These are phyloP conservation scores for Thecophora atra DNA, from an alignment of 2,888 invertebrate genomes.

Conservation along the genomic window DNA sequence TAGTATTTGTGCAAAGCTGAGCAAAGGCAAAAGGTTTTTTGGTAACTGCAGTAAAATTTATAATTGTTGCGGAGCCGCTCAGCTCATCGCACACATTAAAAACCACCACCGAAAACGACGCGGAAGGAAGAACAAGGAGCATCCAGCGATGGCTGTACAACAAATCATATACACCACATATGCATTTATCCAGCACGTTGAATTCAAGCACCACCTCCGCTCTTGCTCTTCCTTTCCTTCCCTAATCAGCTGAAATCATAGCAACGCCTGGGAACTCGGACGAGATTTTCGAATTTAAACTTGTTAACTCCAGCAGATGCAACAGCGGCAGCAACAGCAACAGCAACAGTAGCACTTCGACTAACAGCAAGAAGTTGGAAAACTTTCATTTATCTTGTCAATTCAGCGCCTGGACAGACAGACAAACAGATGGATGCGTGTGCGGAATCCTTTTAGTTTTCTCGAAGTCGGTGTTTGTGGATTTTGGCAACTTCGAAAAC, in stretches of 20 bases:
- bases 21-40: neutral
- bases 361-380: slow-evolving; percentile 24
- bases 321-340: slow-evolving; percentile 16
- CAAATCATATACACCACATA: slow-evolving; percentile 12
- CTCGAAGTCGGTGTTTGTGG: slow-evolving; percentile 1
- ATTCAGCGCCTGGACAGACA: neutral
- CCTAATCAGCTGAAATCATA: slow-evolving; percentile 3
- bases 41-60: neutral
- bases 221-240: slow-evolving; percentile 31
- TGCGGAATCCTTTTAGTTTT: neutral
- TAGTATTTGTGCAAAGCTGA: neutral
- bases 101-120: slow-evolving; percentile 18
- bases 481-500: neutral
- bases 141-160: no score
- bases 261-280: neutral
- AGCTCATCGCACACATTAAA: neutral
- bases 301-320: slow-evolving; percentile 25
- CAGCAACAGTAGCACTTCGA: slow-evolving; percentile 28
- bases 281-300: slow-evolving; percentile 17
- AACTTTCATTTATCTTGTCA: slow-evolving; percentile 32
- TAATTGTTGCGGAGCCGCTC: slow-evolving; percentile 11
- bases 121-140: no score
- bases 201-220: slow-evolving; percentile 28
- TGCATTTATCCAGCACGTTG: neutral
- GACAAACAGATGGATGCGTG: neutral